phyloP scores from a whole-genome alignment of 92 coral and sea anemone species.

The Actinernus sp. region DNA sequence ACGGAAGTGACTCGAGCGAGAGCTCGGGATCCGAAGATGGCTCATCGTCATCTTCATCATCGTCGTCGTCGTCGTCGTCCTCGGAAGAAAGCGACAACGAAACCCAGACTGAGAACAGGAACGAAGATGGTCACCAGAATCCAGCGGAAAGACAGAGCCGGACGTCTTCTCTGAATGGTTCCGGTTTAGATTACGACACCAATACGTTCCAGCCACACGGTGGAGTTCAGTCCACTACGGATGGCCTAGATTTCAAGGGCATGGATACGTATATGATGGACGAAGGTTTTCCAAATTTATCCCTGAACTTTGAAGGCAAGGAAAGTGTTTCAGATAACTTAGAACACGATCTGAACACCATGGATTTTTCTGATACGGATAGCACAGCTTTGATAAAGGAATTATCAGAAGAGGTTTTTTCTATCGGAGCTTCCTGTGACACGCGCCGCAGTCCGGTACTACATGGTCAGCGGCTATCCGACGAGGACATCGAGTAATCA shows the following conservation, averaged over 20 bases:
- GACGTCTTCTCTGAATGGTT: background rate
- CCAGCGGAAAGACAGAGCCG: background rate
- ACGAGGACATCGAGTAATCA: conserved; percentile 63
- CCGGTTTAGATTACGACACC: conserved; percentile 3
- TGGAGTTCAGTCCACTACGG: conserved; percentile 14
- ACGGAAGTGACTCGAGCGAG: conserved; percentile 77
- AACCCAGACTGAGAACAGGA: conserved; percentile 13
- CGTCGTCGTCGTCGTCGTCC: conserved; percentile 82
- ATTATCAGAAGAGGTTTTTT: conserved; percentile 88
- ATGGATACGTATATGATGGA: conserved; percentile 67
- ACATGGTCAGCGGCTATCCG: conserved; percentile 74
- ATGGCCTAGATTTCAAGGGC: conserved; percentile 29
- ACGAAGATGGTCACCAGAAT: conserved; percentile 7
- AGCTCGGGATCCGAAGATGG: conserved; percentile 79
- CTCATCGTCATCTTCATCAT: conserved; percentile 80
- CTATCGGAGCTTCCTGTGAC: conserved; percentile 79
- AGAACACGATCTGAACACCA: conserved; percentile 76
- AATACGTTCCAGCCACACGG: background rate
- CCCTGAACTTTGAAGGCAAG: conserved; percentile 71
- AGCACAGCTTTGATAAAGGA: conserved; percentile 88
- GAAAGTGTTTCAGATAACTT: conserved; percentile 55
- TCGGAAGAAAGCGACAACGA: conserved; percentile 84
- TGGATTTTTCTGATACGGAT: conserved; percentile 88
- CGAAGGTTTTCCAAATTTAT: conserved; percentile 62
- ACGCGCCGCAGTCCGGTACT: conserved; percentile 47